Base-by-base conservation (phyloP, 2,888 invertebrate genomes). In the Diadegma fenestrale region DNA sequence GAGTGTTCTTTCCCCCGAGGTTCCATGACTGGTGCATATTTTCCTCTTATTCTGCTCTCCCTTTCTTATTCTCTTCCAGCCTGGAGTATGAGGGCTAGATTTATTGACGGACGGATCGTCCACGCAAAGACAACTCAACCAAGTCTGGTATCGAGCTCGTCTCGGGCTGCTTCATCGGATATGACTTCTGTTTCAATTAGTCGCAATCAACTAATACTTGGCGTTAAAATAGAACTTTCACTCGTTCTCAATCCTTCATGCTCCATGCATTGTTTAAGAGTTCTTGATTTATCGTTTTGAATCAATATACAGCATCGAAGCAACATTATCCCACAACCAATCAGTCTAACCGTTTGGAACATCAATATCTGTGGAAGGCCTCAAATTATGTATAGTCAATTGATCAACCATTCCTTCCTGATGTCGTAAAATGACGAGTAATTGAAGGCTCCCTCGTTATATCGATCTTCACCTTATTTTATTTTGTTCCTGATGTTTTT, bases 21-120 rank as follows among this genome's bases (percentile, higher is more conserved):
- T 79, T 73, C 43, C 76, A 45, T 75, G 63, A 54, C 51, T 77
- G 37, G 58, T 72, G 69, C 63, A 64, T 77, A 30, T 48, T 69
- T 66, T 43, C 45, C 54, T 45, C 58, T 77, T 30, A 37, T 54
- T 71, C 71, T 33, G 61, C 58, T 26, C 76, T 68, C 77, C 19
- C 51, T 58, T 43, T 69, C 64, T 54, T 26, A 45, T 19, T 37
- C 66, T 71, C 71, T 64, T 85, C 75, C 64, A 45, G 10, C 54
- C 54, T 63, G 22, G 51, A 8, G 64, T 45, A 75, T 73, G 73
- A 71, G 85, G 88, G 88, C 85, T 88, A 88, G 87, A 90, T 89
- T 89, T 90, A 88, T 89, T 88, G 87, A 87, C 83, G 73, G 77
- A 66, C 54, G 80, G 79, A 82, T 79, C 58, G 83, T 82, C 82